Evolutionary conservation across 2,888 invertebrate species (phyloP).

Genomic region (Myopa testacea): DNA sequence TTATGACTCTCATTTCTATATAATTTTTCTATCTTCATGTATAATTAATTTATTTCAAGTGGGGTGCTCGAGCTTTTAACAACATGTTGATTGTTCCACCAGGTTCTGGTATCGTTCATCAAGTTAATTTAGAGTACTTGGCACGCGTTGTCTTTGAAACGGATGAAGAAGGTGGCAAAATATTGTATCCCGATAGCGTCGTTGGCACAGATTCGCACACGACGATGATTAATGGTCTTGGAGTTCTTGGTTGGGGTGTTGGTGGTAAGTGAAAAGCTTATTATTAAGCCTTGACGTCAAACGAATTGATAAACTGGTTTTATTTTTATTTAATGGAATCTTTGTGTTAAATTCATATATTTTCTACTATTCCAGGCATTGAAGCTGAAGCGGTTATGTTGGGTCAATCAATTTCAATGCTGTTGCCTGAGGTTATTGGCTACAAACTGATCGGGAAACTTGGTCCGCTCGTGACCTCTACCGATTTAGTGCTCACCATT

Average conservation of each 20-base stretch:
- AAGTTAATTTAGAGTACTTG: slow-evolving; percentile 96
- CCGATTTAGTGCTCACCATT: slow-evolving; percentile 96
- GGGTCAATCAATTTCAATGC: slow-evolving; percentile 97
- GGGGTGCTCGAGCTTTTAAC: slow-evolving; percentile 95
- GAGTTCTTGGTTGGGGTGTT: slow-evolving; percentile 96
- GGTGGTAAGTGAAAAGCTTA: slow-evolving; percentile 72
- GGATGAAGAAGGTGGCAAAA: slow-evolving; percentile 63
- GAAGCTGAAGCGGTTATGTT: slow-evolving; percentile 99
- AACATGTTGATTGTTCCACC: slow-evolving; percentile 99
- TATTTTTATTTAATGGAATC: too few species aligned
- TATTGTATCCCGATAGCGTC: slow-evolving; percentile 88
- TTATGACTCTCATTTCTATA: neutral
- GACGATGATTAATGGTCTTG: slow-evolving; percentile 98
- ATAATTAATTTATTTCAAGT: slow-evolving; percentile 70
- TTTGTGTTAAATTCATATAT: too few species aligned
- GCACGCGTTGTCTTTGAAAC: slow-evolving; percentile 89
- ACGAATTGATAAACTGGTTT: neutral
- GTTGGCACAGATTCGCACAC: slow-evolving; percentile 99
- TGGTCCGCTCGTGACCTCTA: slow-evolving; percentile 88
- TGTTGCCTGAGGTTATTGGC: slow-evolving; percentile 95
- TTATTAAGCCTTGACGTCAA: neutral
- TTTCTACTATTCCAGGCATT: slow-evolving; percentile 73
- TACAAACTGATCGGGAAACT: slow-evolving; percentile 88
- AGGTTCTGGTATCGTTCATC: slow-evolving; percentile 98
- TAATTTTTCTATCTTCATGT: neutral